Evolutionary conservation across 2,113 vertebrate genomes (phyloP), one percentile per base, ranked within the genome.

Genomic region (Thomomys bottae): DNA sequence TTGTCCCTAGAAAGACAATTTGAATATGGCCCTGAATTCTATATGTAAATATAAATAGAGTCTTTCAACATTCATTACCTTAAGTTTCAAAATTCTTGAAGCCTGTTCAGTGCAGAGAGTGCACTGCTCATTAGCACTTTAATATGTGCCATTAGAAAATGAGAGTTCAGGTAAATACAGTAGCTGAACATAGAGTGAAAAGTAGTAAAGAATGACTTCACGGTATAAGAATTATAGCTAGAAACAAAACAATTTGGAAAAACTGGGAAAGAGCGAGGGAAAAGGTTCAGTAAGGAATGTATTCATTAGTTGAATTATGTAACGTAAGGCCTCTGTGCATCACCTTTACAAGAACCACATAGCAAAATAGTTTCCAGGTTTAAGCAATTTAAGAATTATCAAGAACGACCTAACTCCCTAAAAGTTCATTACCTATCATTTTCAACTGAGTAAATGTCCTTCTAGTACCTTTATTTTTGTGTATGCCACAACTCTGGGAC

Each of bases 1-100:
- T 61, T 88, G 73, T 94, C 87, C 36, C 38, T 14, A 66, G 86
- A 81, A 93, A 83, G 32, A 66, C 42, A 42, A 89, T 73, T 7
- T 42, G 38, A 59, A 68, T 45, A 5, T 34, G 42, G 75, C 68
- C 32, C 30, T 8, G 36, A 84, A 71, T 77, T 71, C 45, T 57
- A 89, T 36, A 14, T 0, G 5, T 42, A 36, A 24, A 34, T 64
- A 84, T 77, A 77, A 63, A 76, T 28, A 92, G 14, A 92, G 14
- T 79, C 67, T 15, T 84, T 34, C 1, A 24, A 45, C 54, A 72
- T 59, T 17, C 54, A 72, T 59, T 17, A 14, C 64, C 73, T 59
- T n/a, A 82, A 66, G 45, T 82, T 81, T 89, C 59, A 30, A 85
- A 6, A 85, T 15, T 54, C 4, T 2, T 54, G 14, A 54, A 54